A percentile compares a stretch with the other conserved stretches of the same genome.
Evolutionary conservation across 2,888 invertebrate genomes (phyloP).

Genomic region (Sesia apiformis): DNA sequence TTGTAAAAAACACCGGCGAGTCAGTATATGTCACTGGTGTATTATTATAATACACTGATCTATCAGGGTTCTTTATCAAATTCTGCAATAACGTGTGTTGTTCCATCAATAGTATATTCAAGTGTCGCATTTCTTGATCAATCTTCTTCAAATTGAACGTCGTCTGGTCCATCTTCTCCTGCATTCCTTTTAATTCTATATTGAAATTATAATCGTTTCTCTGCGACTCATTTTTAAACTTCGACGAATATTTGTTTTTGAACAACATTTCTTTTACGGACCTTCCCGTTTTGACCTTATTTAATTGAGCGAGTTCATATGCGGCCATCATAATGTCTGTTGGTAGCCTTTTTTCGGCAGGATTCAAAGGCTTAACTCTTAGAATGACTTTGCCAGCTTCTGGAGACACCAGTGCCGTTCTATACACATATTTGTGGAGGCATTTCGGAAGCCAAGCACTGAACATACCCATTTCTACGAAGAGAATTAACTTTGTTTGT

Average conservation of each 20-base stretch:
- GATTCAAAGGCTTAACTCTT: constrained; percentile 88
- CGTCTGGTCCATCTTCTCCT: constrained; percentile 80
- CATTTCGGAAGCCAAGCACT: constrained; percentile 84
- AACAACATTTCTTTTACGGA: constrained; percentile 76
- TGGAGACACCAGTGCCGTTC: constrained; percentile 86
- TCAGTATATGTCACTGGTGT: constrained; percentile 20
- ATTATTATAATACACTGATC: constrained; percentile 25
- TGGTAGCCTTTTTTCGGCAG: constrained; percentile 85
- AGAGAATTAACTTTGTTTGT: constrained; percentile 88
- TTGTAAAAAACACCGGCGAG: constrained; percentile 46
- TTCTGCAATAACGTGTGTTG: constrained; percentile 55
- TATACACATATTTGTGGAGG: constrained; percentile 82
- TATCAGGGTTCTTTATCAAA: constrained; percentile 32
- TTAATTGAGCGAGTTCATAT: constrained; percentile 83
- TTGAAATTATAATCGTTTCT: constrained; percentile 63
- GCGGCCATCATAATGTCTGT: constrained; percentile 86
- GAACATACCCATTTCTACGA: constrained; percentile 87
- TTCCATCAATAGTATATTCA: constrained; percentile 68
- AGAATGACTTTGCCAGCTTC: constrained; percentile 87
- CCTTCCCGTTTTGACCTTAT: constrained; percentile 79
- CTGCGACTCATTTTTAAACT: constrained; percentile 73
- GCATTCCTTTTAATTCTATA: constrained; percentile 75
- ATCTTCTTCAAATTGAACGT: constrained; percentile 81
- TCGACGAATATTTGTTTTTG: constrained; percentile 76
- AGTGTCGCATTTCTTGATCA: constrained; percentile 79